These are phyloP conservation scores for Rhynchophorus ferrugineus DNA, from an alignment of 1,140 invertebrate species.

Conservation along the genomic window DNA sequence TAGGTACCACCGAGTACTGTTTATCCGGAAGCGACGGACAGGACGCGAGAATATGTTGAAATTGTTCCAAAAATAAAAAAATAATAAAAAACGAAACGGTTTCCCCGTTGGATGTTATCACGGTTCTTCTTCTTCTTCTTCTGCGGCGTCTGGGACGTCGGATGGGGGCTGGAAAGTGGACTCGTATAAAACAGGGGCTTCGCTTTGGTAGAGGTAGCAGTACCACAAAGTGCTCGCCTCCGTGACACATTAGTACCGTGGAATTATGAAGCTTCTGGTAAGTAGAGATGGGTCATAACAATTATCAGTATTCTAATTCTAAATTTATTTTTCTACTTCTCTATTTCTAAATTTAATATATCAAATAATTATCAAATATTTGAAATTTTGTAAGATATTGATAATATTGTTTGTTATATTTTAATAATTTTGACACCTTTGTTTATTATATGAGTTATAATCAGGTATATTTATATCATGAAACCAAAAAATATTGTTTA, in stretches of 20 bases:
- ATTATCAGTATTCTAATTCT: no score
- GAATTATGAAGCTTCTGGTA: background rate
- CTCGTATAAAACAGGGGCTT: background rate
- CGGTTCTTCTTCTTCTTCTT: background rate
- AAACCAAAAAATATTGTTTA: no score
- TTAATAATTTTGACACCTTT: no score
- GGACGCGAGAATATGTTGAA: no score
- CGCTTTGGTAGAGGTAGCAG: background rate
- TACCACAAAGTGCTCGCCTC: background rate
- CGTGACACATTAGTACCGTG: background rate
- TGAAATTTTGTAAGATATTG: no score
- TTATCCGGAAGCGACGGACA: no score
- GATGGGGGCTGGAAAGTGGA: background rate
- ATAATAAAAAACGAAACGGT: background rate
- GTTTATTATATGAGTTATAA: no score
- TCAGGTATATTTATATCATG: no score
- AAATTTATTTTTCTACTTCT: no score
- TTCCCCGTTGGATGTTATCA: background rate
- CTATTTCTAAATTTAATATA: no score
- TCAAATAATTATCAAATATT: no score
- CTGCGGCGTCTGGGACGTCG: background rate
- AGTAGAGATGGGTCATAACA: background rate
- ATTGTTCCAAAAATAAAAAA: background rate
- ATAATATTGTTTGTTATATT: no score
- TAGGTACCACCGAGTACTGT: background rate